phyloP scores from a whole-genome alignment of 1,140 invertebrate species.

The Trichonephila clavata region DNA sequence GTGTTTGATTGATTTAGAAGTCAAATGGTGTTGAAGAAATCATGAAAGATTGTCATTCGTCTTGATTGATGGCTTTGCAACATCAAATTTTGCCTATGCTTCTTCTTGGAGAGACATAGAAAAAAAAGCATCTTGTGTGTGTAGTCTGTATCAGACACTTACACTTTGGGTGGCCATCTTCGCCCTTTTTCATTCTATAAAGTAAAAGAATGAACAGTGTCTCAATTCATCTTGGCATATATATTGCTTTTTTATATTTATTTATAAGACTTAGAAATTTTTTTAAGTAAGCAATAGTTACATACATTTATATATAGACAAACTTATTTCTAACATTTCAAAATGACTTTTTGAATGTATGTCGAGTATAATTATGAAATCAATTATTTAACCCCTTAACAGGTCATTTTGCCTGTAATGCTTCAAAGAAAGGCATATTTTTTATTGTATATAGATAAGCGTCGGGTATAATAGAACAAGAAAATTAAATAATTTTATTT shows the following conservation, averaged over 20 bases:
- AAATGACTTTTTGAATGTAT: not conserved
- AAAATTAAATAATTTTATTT: too few species aligned
- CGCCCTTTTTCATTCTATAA: not conserved
- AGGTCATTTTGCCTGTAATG: too few species aligned
- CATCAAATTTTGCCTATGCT: constrained; percentile 15
- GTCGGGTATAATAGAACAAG: too few species aligned
- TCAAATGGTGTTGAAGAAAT: constrained; percentile 72
- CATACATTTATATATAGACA: not conserved
- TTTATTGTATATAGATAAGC: too few species aligned
- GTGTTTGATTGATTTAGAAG: constrained; percentile 61
- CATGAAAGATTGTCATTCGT: constrained; percentile 69
- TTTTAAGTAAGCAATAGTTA: not conserved
- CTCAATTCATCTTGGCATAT: too few species aligned
- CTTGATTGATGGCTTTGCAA: constrained; percentile 43
- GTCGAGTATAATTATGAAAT: too few species aligned
- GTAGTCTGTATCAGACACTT: not conserved
- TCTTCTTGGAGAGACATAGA: not conserved
- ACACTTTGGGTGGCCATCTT: not conserved
- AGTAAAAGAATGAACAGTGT: too few species aligned
- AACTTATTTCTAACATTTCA: not conserved
- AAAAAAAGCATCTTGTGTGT: not conserved
- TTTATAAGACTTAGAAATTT: not conserved
- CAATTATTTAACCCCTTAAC: too few species aligned
- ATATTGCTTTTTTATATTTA: not conserved
- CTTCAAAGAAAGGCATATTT: too few species aligned